These are phyloP conservation scores for Drosophila ananassae DNA, from an alignment of 1,140 invertebrate genomes.

Conservation along the genomic window DNA sequence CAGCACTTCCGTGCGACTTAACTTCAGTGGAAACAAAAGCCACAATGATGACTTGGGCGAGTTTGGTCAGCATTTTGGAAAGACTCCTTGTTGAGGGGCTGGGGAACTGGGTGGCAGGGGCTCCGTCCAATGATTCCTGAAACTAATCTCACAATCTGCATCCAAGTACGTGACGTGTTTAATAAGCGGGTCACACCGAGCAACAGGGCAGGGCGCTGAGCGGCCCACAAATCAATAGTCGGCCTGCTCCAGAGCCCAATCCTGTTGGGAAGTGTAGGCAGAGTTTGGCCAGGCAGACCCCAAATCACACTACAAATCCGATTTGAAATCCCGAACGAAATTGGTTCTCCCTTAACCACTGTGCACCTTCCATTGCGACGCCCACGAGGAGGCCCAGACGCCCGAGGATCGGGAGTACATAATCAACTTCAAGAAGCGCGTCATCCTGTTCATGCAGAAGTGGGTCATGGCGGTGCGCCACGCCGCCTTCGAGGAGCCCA, in stretches of 20 bases:
- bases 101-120: background rate
- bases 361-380: slow-evolving; percentile 83
- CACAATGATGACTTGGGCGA: slow-evolving; percentile 42
- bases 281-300: slow-evolving; percentile 6
- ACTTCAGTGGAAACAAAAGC: slow-evolving; percentile 68
- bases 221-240: slow-evolving; percentile 30
- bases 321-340: slow-evolving; percentile 25
- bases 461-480: slow-evolving; percentile 90
- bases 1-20: slow-evolving; percentile 53
- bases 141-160: slow-evolving; percentile 81
- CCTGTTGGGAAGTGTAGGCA: slow-evolving; percentile 1
- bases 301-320: slow-evolving; percentile 16
- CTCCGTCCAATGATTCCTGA: slow-evolving; percentile 65
- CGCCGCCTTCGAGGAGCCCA: slow-evolving; percentile 90
- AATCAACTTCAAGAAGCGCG: slow-evolving; percentile 89
- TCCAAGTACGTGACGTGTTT: slow-evolving; percentile 76
- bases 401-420: slow-evolving; percentile 89
- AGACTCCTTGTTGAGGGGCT: background rate
- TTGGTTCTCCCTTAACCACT: slow-evolving; percentile 84
- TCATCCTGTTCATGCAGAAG: slow-evolving; percentile 91
- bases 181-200: slow-evolving; percentile 50
- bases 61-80: slow-evolving; percentile 61
- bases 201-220: background rate
- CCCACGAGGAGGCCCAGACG: slow-evolving; percentile 74
- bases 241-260: slow-evolving; percentile 9